A percentile compares a stretch with the other conserved stretches of the same genome.
Evolutionary conservation across 2,888 invertebrate genomes (phyloP).

Genomic region (Allolobophora icterica): DNA sequence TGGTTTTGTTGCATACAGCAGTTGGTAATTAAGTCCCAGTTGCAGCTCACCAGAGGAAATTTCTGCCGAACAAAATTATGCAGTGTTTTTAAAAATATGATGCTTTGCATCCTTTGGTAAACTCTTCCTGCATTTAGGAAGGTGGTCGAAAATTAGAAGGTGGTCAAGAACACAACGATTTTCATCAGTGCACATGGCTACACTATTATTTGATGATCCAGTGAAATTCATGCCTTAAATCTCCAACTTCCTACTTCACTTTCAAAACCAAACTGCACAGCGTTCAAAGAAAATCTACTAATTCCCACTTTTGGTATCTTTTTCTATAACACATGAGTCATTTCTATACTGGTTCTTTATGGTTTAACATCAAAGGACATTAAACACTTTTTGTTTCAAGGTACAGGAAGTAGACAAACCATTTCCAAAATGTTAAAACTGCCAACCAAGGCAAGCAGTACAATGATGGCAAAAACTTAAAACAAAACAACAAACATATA

Average conservation of each 20-base stretch:
- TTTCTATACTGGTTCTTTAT: not conserved
- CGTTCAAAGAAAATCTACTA: not conserved
- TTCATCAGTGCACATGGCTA: not conserved
- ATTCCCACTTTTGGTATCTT: not conserved
- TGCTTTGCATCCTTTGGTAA: not conserved
- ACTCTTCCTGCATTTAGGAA: not conserved
- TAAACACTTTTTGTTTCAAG: not conserved
- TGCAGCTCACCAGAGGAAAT: too few relatives aligned
- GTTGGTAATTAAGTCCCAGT: too few relatives aligned
- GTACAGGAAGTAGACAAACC: not conserved
- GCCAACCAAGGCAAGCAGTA: not conserved
- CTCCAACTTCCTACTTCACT: not conserved
- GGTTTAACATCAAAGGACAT: not conserved
- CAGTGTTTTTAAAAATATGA: not conserved
- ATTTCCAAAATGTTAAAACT: conserved; percentile 3
- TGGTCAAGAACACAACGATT: not conserved
- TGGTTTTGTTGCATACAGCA: too few relatives aligned
- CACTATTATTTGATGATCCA: not conserved
- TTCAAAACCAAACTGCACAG: not conserved
- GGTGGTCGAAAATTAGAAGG: not conserved
- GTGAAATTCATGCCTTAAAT: not conserved
- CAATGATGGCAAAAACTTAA: not conserved
- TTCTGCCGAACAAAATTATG: too few relatives aligned
- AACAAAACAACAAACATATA: not conserved
- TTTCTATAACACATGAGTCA: not conserved